phyloP scores from a whole-genome alignment of 2,888 invertebrate species.

The Hemaris fuciformis region DNA sequence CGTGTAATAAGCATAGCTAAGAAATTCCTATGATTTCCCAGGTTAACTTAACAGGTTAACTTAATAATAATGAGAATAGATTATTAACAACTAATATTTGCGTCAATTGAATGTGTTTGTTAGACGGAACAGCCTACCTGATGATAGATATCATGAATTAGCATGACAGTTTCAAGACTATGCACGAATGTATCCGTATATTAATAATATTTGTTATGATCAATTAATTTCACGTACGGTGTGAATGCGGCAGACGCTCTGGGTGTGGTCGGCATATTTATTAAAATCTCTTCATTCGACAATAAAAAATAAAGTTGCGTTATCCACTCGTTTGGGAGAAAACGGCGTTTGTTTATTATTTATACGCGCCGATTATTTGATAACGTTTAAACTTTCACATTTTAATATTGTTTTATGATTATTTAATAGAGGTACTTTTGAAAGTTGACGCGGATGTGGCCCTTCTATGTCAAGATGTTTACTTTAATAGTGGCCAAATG shows the following conservation, averaged over 20 bases:
- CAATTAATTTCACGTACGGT: constrained; percentile 31
- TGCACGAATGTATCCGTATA: too few relatives aligned
- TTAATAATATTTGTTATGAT: not conserved
- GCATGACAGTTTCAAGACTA: too few relatives aligned
- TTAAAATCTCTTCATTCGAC: constrained; percentile 71
- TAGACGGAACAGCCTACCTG: too few relatives aligned
- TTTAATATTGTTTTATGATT: not conserved
- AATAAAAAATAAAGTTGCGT: constrained; percentile 45
- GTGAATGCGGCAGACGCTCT: constrained; percentile 35
- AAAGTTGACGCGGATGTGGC: not conserved
- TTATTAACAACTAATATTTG: too few relatives aligned
- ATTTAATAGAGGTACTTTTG: not conserved
- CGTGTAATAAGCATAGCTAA: too few relatives aligned
- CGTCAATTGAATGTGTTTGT: too few relatives aligned
- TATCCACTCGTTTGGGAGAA: constrained; percentile 25
- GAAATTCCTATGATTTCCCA: too few relatives aligned
- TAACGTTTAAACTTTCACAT: constrained; percentile 1
- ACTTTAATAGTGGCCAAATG: not conserved
- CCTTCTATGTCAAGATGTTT: not conserved
- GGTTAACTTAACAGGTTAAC: too few relatives aligned
- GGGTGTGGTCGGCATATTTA: constrained; percentile 68
- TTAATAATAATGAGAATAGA: too few relatives aligned
- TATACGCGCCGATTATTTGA: constrained; percentile 4
- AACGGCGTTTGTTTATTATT: constrained; percentile 32
- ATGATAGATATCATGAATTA: too few relatives aligned